Evolutionary conservation across 64 coral and sea anemone species (phyloP).

Genomic region (Montipora capricornis): DNA sequence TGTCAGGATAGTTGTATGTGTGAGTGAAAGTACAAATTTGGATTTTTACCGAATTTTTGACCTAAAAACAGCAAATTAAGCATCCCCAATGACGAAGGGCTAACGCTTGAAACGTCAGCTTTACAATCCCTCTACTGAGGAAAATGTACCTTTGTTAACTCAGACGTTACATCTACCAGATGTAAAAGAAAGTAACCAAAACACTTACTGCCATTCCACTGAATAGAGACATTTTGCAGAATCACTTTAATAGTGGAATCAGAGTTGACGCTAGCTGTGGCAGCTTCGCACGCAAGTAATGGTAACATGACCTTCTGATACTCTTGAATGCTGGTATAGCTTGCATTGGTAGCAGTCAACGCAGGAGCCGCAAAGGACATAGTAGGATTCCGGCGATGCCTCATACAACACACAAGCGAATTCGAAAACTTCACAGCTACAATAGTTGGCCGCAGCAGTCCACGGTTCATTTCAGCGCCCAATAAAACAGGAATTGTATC

Average conservation of each 20-base stretch:
- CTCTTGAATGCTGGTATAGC: conserved; percentile 33
- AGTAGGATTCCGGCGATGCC: conserved; percentile 54
- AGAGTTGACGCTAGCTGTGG: conserved; percentile 31
- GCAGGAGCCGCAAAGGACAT: conserved; percentile 36
- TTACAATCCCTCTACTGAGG: too few relatives aligned
- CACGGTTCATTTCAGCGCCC: conserved; percentile 22
- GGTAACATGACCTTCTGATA: conserved; percentile 63
- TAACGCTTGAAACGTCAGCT: too few relatives aligned
- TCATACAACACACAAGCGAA: conserved; percentile 41
- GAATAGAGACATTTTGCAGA: conserved; percentile 25
- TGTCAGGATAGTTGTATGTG: too few relatives aligned
- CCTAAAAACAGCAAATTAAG: too few relatives aligned
- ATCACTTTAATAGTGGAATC: conserved; percentile 9
- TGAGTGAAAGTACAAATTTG: too few relatives aligned
- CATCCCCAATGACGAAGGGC: too few relatives aligned
- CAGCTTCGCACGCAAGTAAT: conserved; percentile 56
- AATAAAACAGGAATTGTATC: conserved; percentile 13
- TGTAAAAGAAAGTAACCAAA: neutral
- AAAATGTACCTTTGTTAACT: too few relatives aligned
- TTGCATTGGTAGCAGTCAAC: conserved; percentile 4
- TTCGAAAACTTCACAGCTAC: conserved; percentile 39
- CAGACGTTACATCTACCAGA: too few relatives aligned
- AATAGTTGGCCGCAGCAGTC: conserved; percentile 59
- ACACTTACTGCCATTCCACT: conserved; percentile 41
- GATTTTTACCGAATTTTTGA: too few relatives aligned